Evolutionary conservation across 1,140 invertebrate genomes (phyloP).

Genomic region (Glossosoma conforme): DNA sequence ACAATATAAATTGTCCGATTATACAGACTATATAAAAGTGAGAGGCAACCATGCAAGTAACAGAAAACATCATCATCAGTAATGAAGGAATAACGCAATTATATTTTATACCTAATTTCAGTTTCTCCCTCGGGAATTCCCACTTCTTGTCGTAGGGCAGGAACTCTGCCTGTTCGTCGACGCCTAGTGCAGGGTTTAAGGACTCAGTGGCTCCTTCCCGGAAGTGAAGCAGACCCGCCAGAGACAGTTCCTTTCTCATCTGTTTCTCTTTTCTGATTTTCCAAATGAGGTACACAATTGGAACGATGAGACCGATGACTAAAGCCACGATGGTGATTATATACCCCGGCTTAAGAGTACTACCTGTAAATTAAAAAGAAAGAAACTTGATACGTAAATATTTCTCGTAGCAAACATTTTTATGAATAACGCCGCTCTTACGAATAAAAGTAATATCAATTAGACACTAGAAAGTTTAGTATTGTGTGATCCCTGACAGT

Average conservation of each 20-base stretch:
- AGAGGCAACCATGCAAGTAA: no score
- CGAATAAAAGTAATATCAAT: background rate
- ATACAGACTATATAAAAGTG: no score
- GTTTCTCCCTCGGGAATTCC: constrained; percentile 82
- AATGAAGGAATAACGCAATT: no score
- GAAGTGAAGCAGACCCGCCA: constrained; percentile 68
- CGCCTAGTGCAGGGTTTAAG: constrained; percentile 81
- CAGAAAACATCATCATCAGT: no score
- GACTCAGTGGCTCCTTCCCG: constrained; percentile 73
- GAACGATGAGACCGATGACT: constrained; percentile 47
- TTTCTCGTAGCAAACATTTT: no score
- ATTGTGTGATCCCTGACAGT: no score
- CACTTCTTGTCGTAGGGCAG: constrained; percentile 86
- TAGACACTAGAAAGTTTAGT: no score
- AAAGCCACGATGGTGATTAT: constrained; percentile 41
- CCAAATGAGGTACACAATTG: constrained; percentile 51
- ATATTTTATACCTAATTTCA: constrained; percentile 69
- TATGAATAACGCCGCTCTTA: no score
- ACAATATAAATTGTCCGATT: no score
- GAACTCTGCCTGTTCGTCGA: constrained; percentile 87
- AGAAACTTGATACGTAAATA: no score
- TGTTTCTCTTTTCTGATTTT: constrained; percentile 57
- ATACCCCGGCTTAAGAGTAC: constrained; percentile 30
- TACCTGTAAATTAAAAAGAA: constrained; percentile 24
- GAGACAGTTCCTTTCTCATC: constrained; percentile 57